Base-by-base conservation (phyloP, 2,797 vertebrate genomes). In the Gambusia yucatana region DNA sequence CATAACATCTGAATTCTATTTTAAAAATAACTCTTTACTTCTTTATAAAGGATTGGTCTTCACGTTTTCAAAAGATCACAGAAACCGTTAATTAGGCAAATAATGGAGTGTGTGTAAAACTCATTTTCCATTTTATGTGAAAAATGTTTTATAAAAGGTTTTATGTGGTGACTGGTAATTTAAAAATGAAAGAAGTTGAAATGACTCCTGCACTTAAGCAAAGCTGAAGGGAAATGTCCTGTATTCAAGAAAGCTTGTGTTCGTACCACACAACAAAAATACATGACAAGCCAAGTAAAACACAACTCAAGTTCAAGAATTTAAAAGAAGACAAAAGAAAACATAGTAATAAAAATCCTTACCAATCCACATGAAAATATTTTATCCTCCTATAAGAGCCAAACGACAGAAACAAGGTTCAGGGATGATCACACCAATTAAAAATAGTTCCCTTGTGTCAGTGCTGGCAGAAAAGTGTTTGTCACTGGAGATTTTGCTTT, bases 401-500 rank as follows among this genome's bases (percentile, higher is more conserved):
- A 80, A 92, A 92, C 90, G 91, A 82, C 88, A 79, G 88, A 91
- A 92, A 87, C 81, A 87, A 88, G 71, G 67, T 76, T 77, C 85
- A 84, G 87, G 79, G 81, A 90, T 87, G 82, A 85, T 84, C 83
- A 90, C 69, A 4, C 75, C 79, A 80, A 86, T 89, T 76, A 85
- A 88, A 86, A 87, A 82, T 17, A 70, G 77, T 83, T 78, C 76
- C 55, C 52, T 75, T 77, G 82, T 86, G 82, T 82, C 57, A 77
- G 83, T 85, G 84, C 82, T 85, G 72, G 76, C 39, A 77, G 67
- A 80, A 85, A 87, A 50, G 71, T 73, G 78, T 87, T 80, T 69
- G 57, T 83, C 61, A 4, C 76, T 82, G 80, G 82, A 73, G 79
- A 81, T 75, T 82, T 69, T 82, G 76, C 82, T 80, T 81, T 28